A percentile compares a stretch with the other conserved stretches of the same genome.
Evolutionary conservation across 2,888 invertebrate species (phyloP).

Genomic region (Metallyticus violacea): DNA sequence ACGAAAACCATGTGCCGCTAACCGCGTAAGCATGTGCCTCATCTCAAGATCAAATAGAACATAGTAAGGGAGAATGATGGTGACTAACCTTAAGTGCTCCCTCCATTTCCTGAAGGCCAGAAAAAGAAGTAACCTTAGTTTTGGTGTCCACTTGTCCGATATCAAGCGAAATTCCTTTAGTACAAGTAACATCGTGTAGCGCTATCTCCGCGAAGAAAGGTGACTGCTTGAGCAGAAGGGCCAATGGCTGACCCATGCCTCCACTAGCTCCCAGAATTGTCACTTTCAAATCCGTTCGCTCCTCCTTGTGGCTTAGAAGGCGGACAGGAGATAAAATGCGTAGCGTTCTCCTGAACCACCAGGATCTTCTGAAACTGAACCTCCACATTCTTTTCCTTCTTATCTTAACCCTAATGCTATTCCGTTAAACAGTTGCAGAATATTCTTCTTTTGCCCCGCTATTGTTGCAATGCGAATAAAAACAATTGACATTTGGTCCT

Average conservation of each 20-base stretch:
- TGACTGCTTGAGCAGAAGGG: constrained; percentile 17
- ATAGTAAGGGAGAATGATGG: too few species aligned
- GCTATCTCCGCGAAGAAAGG: constrained; percentile 2
- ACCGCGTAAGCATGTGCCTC: too few species aligned
- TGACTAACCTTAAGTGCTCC: constrained; percentile 9
- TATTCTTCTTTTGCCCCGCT: neutral
- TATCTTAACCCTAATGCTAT: neutral
- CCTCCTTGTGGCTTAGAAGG: neutral
- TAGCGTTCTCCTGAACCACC: neutral
- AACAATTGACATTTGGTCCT: neutral
- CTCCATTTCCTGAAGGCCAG: neutral
- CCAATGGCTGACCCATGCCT: constrained; percentile 2
- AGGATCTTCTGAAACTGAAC: neutral
- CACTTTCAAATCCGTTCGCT: neutral
- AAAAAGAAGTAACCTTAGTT: neutral
- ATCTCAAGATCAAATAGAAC: too few species aligned
- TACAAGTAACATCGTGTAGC: neutral
- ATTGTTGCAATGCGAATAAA: neutral
- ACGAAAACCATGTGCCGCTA: too few species aligned
- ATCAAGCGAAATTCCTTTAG: constrained; percentile 13
- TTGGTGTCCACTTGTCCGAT: constrained; percentile 16
- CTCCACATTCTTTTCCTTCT: neutral
- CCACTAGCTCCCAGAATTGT: constrained; percentile 1
- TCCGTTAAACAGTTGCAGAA: neutral
- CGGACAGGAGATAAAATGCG: neutral